These are phyloP conservation scores for Spea bombifrons DNA, from an alignment of 2,113 vertebrate species.

Conservation along the genomic window DNA sequence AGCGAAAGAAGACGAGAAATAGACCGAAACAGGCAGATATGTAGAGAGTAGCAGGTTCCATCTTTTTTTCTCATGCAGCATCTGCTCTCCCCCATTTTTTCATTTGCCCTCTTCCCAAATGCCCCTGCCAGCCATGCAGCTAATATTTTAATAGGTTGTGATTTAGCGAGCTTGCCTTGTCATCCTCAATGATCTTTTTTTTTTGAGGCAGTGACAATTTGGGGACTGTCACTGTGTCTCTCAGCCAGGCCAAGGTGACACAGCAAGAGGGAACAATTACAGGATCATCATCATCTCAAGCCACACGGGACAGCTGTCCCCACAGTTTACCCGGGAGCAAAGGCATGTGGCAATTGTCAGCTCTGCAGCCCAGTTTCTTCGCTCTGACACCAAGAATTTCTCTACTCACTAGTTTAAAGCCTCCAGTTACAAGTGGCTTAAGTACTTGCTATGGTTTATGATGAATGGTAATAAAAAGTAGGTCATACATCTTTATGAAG, in stretches of 20 bases:
- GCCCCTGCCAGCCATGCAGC: constrained; percentile 1
- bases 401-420: too few species aligned
- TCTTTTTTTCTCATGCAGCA: background rate
- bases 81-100: background rate
- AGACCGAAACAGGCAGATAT: background rate
- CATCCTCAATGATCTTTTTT: constrained; percentile 47
- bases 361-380: background rate
- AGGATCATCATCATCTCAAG: background rate
- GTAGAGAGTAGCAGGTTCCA: background rate
- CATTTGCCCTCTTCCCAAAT: constrained; percentile 24
- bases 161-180: constrained; percentile 42
- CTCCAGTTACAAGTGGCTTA: too few species aligned
- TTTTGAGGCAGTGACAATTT: constrained; percentile 10
- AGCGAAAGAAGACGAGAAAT: background rate
- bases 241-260: constrained; percentile 34
- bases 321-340: background rate
- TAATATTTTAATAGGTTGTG: constrained; percentile 35
- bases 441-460: too few species aligned
- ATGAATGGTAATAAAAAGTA: too few species aligned
- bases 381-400: background rate
- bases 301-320: background rate
- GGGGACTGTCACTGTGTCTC: constrained; percentile 9
- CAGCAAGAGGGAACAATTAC: background rate
- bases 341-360: background rate
- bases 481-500: too few species aligned